Conservation (phyloP, 2,888 invertebrate species). For the Drosophila formosana region DNA sequence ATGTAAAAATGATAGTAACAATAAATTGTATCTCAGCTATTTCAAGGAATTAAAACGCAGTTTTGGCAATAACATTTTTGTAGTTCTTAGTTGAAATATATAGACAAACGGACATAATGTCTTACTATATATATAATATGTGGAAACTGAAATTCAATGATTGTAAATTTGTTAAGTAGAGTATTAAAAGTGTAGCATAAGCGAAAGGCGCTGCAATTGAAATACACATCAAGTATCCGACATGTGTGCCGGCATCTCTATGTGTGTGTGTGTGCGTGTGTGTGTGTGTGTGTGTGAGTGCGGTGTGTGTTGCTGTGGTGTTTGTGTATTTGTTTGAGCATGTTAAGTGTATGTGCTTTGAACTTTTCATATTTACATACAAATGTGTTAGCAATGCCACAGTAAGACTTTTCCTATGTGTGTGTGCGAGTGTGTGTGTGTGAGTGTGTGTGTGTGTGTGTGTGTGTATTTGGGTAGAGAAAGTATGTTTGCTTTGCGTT, state of each 20-base stretch:
- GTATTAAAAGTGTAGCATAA: conserved; percentile 48
- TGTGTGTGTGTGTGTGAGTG: background rate
- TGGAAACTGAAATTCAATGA: too few relatives aligned
- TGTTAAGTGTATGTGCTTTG: conserved; percentile 76
- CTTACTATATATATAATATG: too few relatives aligned
- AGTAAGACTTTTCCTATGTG: conserved; percentile 1
- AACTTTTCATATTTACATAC: conserved; percentile 76
- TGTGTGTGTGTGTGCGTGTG: conserved; percentile 18
- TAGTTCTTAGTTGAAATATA: too few relatives aligned
- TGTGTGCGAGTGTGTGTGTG: background rate
- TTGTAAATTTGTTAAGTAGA: background rate
- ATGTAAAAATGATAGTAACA: too few relatives aligned
- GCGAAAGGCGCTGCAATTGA: conserved; percentile 41
- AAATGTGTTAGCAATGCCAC: conserved; percentile 51
- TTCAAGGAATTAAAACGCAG: too few relatives aligned
- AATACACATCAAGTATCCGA: conserved; percentile 68
- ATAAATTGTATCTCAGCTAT: too few relatives aligned
- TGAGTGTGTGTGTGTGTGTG: conserved; percentile 11
- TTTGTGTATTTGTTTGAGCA: conserved; percentile 58
- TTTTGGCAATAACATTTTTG: too few relatives aligned
- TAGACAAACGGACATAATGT: too few relatives aligned
- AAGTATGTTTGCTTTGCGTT: conserved; percentile 70
- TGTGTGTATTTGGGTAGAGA: conserved; percentile 29
- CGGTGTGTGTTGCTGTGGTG: conserved; percentile 3
- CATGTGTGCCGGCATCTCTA: conserved; percentile 32